These are phyloP conservation scores for Lithophane socia DNA, from an alignment of 2,888 invertebrate genomes.

Conservation along the genomic window DNA sequence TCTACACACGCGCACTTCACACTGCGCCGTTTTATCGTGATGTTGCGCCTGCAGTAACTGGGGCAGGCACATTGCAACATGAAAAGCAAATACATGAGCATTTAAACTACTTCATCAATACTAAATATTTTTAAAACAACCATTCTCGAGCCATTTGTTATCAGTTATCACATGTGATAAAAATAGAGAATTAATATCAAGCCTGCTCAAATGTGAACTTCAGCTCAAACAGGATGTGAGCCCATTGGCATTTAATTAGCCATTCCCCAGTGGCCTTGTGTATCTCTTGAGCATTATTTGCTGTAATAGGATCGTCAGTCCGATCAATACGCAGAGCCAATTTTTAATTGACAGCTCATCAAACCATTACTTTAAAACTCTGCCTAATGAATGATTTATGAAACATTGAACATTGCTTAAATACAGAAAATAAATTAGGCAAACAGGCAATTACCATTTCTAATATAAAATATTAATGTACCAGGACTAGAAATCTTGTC, in stretches of 20 bases:
- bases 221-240: conserved; percentile 54
- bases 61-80: conserved; percentile 64
- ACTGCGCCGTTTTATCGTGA: conserved; percentile 59
- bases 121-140: conserved; percentile 13
- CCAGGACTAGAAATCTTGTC: conserved; percentile 68
- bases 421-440: conserved; percentile 55
- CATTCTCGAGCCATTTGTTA: neutral
- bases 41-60: conserved; percentile 68
- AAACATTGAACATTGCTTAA: conserved; percentile 52
- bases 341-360: conserved; percentile 46
- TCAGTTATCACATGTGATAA: conserved; percentile 9
- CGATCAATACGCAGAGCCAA: conserved; percentile 70
- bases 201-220: conserved; percentile 40
- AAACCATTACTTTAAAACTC: conserved; percentile 51
- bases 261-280: conserved; percentile 69
- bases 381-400: conserved; percentile 59
- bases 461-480: conserved; percentile 34
- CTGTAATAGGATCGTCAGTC: conserved; percentile 69
- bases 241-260: conserved; percentile 65
- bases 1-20: conserved; percentile 46
- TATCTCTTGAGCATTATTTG: conserved; percentile 67
- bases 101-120: conserved; percentile 31
- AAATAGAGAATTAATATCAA: conserved; percentile 15
- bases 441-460: conserved; percentile 46
- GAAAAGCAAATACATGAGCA: conserved; percentile 51